Percentiles rank a stretch among this genome's conserved stretches.
Conservation (phyloP, 35 echinoderm and acorn worm species). For the Anneissia japonica region DNA sequence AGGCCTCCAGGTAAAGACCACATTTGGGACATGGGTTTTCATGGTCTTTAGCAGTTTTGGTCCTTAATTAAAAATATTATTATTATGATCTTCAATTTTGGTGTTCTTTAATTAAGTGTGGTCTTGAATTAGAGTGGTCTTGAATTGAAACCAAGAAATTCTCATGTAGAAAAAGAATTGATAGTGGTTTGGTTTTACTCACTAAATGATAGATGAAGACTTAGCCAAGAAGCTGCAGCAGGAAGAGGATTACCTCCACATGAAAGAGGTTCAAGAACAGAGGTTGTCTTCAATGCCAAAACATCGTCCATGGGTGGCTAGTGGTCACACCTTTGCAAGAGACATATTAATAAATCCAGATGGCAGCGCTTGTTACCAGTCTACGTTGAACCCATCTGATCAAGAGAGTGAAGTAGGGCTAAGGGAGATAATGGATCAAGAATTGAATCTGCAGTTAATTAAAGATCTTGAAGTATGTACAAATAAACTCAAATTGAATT, state of each 20-base stretch:
- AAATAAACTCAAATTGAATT: too few relatives aligned
- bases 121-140: too few relatives aligned
- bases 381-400: background rate
- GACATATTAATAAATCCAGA: background rate
- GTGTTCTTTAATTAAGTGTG: too few relatives aligned
- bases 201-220: background rate
- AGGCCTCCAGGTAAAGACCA: too few relatives aligned
- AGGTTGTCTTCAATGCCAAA: background rate
- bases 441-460: background rate
- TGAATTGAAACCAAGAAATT: too few relatives aligned
- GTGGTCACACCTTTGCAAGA: background rate
- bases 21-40: too few relatives aligned
- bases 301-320: background rate
- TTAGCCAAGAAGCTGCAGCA: background rate
- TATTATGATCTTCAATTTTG: too few relatives aligned
- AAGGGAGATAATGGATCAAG: background rate
- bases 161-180: too few relatives aligned
- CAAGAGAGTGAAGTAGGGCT: background rate
- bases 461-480: background rate
- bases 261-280: background rate
- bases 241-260: background rate
- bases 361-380: background rate
- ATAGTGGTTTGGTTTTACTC: too few relatives aligned
- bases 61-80: too few relatives aligned
- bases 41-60: too few relatives aligned